Base-by-base conservation (phyloP, 2,113 vertebrate genomes). In the Anolis carolinensis region DNA sequence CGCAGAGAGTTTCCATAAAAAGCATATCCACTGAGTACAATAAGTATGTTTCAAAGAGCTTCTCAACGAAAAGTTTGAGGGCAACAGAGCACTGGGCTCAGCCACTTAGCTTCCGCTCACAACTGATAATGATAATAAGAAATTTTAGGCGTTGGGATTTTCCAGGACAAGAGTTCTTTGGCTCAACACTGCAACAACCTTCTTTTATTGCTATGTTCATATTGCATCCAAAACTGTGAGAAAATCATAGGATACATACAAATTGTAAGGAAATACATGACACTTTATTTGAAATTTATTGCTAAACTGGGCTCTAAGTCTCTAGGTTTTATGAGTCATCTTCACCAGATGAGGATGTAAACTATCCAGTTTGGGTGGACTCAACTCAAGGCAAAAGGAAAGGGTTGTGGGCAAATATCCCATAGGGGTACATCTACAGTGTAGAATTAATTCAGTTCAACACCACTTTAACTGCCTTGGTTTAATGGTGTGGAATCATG, bases 1-100 rank as follows among this genome's bases (percentile, higher is more conserved):
- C 39, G 65, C 71, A 81, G 72, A 63, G 0, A 81, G 30, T 82
- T 89, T 84, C 82, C 82, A 87, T 87, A 83, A 89, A 89, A 91
- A 88, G 68, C 67, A 68, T 85, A 68, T 84, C 89, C 90, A 13
- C 23, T 1, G 84, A 55, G 78, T 79, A 1, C 71, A 36, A 1
- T 75, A 48, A n/a, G 27, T 81, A 67, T 25, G 90, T 81, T 82
- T 34, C 72, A 86, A 77, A 86, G 82, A 80, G 55, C 86, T 78
- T 86, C 83, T 90, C 36, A 77, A 52, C 55, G 73, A 84, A 83
- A 7, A 11, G 78, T 68, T 76, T 36, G 36, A 86, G 87, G 86
- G 88, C 83, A 90, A 87, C 79, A 86, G 65, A 14, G 2, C 5
- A 5, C 30, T n/a, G n/a, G 68, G 88, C 89, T 85, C 70, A 72